Percentiles rank a stretch among this genome's conserved stretches.
These are phyloP conservation scores for Lymantria dispar DNA, from an alignment of 2,888 invertebrate species.

Conservation along the genomic window DNA sequence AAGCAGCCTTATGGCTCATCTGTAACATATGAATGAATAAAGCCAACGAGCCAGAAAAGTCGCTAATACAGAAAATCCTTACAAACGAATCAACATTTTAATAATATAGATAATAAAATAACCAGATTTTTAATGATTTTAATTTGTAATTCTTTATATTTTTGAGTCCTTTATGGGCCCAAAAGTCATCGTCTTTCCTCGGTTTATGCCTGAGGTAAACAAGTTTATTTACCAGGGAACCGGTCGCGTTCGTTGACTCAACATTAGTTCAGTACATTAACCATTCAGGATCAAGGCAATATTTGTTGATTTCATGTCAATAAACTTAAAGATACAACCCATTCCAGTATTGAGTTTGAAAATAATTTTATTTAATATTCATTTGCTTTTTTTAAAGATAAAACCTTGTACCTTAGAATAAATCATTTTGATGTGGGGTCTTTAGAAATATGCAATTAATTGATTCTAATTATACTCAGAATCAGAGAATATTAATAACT, in stretches of 20 bases:
- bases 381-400: no score
- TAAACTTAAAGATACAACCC: not conserved
- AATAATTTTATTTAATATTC: no score
- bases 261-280: slow-evolving; percentile 26
- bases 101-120: not conserved
- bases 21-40: no score
- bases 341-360: not conserved
- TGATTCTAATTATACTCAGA: no score
- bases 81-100: not conserved
- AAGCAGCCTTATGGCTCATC: no score
- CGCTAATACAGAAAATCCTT: no score
- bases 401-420: no score
- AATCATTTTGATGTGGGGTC: no score
- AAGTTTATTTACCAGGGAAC: slow-evolving; percentile 28
- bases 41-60: no score
- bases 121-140: not conserved
- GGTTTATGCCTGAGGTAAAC: slow-evolving; percentile 3
- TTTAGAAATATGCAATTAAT: no score
- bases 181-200: not conserved
- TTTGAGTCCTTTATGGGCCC: not conserved
- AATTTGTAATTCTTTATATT: not conserved
- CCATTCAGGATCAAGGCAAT: slow-evolving; percentile 33
- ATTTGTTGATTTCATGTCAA: slow-evolving; percentile 7
- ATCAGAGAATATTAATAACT: no score
- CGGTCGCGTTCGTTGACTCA: slow-evolving; percentile 45